These are phyloP conservation scores for Meloidogyne chitwoodi DNA, from an alignment of 1,140 invertebrate species.

Conservation along the genomic window DNA sequence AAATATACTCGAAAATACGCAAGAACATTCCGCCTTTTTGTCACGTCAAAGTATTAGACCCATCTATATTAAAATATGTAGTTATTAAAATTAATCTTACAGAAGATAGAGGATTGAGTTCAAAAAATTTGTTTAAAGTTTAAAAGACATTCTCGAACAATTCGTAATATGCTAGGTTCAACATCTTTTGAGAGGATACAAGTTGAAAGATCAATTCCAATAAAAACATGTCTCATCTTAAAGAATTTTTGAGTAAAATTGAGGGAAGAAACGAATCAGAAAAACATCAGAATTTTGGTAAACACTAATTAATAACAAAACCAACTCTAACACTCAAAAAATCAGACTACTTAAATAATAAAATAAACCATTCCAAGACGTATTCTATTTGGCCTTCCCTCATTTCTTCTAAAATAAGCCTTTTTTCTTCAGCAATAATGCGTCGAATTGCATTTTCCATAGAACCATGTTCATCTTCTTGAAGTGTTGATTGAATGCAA, in stretches of 20 bases:
- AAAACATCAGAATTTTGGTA: too few relatives aligned
- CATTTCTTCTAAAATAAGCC: slow-evolving; percentile 25
- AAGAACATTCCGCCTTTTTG: slow-evolving; percentile 26
- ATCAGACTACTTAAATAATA: too few relatives aligned
- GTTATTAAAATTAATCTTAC: background rate
- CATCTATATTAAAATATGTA: background rate
- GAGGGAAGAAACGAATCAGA: background rate
- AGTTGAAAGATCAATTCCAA: slow-evolving; percentile 27
- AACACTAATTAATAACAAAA: too few relatives aligned
- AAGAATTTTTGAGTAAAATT: background rate
- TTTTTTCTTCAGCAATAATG: slow-evolving; percentile 25
- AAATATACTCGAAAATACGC: slow-evolving; percentile 20
- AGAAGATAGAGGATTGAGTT: slow-evolving; percentile 35
- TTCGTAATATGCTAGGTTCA: slow-evolving; percentile 28
- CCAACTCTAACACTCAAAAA: too few relatives aligned
- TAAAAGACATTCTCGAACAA: slow-evolving; percentile 2
- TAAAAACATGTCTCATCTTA: slow-evolving; percentile 29
- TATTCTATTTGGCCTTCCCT: slow-evolving; percentile 23
- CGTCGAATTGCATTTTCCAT: slow-evolving; percentile 26
- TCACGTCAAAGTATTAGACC: slow-evolving; percentile 25
- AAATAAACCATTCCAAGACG: slow-evolving; percentile 29
- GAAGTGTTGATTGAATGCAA: slow-evolving; percentile 17
- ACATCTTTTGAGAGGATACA: slow-evolving; percentile 23
- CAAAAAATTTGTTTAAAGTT: slow-evolving; percentile 31
- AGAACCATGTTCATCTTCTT: slow-evolving; percentile 34